These are phyloP conservation scores for Ceratina australensis DNA, from an alignment of 1,140 invertebrate genomes.

Conservation along the genomic window DNA sequence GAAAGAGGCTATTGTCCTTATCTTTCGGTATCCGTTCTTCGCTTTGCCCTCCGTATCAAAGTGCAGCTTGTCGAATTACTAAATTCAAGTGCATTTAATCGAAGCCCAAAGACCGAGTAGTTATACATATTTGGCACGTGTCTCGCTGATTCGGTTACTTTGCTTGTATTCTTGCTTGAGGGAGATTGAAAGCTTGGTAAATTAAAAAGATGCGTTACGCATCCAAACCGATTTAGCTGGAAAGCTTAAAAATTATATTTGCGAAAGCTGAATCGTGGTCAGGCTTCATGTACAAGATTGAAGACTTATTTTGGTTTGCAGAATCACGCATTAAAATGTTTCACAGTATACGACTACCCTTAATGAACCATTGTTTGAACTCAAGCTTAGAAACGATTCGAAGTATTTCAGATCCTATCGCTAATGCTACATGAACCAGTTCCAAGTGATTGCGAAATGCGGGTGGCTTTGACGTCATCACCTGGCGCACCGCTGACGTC, in stretches of 20 bases:
- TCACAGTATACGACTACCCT: no score
- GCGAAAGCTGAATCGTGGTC: no score
- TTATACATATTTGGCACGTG: constrained; percentile 47
- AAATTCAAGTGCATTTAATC: neutral
- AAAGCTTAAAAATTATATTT: no score
- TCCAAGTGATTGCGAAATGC: neutral
- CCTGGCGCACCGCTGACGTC: no score
- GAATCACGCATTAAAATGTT: no score
- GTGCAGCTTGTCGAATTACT: neutral
- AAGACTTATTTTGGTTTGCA: no score
- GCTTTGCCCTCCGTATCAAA: neutral
- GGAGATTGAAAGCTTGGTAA: constrained; percentile 35
- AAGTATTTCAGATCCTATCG: no score
- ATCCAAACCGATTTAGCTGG: no score
- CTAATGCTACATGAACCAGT: neutral
- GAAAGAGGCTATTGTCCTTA: neutral
- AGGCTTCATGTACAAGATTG: no score
- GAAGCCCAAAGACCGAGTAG: neutral
- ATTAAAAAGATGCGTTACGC: neutral
- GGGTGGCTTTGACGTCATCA: neutral
- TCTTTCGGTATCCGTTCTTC: neutral
- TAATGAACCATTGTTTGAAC: no score
- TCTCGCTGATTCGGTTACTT: constrained; percentile 51
- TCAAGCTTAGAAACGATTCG: no score
- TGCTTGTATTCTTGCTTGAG: constrained; percentile 3